Conservation (phyloP, 2,888 invertebrate species). For the Bombyx huttoni region DNA sequence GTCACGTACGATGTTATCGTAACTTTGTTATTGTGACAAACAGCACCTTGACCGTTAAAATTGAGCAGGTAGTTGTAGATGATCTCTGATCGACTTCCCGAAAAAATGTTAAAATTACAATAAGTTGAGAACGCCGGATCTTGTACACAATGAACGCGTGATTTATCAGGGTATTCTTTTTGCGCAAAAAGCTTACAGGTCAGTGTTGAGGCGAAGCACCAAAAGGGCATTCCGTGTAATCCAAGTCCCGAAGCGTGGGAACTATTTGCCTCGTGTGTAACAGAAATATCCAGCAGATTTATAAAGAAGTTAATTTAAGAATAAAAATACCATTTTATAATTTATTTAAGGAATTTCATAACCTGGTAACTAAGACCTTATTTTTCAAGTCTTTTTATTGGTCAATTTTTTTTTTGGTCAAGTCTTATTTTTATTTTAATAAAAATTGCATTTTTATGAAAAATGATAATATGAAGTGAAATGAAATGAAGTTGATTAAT, state of each 20-base stretch:
- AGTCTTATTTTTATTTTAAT: no score
- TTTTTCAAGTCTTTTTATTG: no score
- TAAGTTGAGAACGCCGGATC: constrained; percentile 47
- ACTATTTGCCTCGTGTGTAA: constrained; percentile 12
- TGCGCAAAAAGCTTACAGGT: constrained; percentile 61
- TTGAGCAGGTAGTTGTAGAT: constrained; percentile 64
- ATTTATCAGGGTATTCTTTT: constrained; percentile 65
- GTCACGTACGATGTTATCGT: constrained; percentile 36
- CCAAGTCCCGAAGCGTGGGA: constrained; percentile 57
- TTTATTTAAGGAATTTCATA: not conserved
- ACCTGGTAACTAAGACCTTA: no score
- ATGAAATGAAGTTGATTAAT: no score
- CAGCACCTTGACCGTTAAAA: constrained; percentile 64
- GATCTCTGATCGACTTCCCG: constrained; percentile 40
- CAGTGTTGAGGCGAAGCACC: constrained; percentile 62
- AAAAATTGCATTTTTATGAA: no score
- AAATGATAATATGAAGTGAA: no score
- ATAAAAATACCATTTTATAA: not conserved
- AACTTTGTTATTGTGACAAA: constrained; percentile 52
- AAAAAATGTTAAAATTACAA: constrained; percentile 43
- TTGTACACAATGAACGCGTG: constrained; percentile 56
- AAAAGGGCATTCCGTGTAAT: constrained; percentile 68
- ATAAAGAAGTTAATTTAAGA: not conserved
- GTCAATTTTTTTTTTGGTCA: no score
- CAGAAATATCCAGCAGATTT: not conserved